Base-by-base conservation (phyloP, 1,140 invertebrate species). In the Cyrtorhinus lividipennis region DNA sequence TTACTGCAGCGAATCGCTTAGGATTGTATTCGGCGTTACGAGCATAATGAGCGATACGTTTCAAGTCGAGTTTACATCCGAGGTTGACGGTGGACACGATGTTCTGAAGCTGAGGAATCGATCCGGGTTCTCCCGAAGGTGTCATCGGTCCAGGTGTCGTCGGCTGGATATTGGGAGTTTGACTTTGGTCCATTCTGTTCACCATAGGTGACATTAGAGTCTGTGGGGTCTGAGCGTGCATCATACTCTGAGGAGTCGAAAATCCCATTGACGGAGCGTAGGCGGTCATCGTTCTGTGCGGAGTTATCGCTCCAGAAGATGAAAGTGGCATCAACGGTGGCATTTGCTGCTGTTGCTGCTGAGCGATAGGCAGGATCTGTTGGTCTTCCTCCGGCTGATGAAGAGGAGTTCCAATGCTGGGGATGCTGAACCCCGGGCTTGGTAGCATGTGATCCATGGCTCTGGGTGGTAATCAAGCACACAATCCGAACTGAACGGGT, bases 21-120 rank as follows among this genome's bases (percentile, higher is more conserved):
- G 97, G 97, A 78, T 99, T 99, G 71, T 99, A 99, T 76, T 99
- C 97, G 13, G 97, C 97, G 80, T 99, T 99, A 75, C 97, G 83
- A 0, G 97, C 97, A 76, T 98, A 95, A 1, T 99, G 77, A 0
- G 97, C 97, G 69, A 99, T 99, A 76, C 94, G 96, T 71, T 97
- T 96, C 38, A 97, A 77, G 72, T 97, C 93, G 68, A 98, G 76
- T 77, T 93, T 95, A 72, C 95, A 98, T 69, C 87, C 93, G 62
- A 99, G 77, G 76, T 97, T 98, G 0, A 99, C 95, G 56, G 95
- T 99, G 44, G 95, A 97, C 0, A 99, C 95, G 71, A 99, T 95
- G 72, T 95, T 95, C 72, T 53, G 48, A 8, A 53, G 48, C 88
- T 91, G 73, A 66, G 81, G 80, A 68, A 71, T 20, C 27, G 8